A percentile compares a stretch with the other conserved stretches of the same genome.
Conservation (phyloP, 2,797 vertebrate species). For the Taenioides sp. region DNA sequence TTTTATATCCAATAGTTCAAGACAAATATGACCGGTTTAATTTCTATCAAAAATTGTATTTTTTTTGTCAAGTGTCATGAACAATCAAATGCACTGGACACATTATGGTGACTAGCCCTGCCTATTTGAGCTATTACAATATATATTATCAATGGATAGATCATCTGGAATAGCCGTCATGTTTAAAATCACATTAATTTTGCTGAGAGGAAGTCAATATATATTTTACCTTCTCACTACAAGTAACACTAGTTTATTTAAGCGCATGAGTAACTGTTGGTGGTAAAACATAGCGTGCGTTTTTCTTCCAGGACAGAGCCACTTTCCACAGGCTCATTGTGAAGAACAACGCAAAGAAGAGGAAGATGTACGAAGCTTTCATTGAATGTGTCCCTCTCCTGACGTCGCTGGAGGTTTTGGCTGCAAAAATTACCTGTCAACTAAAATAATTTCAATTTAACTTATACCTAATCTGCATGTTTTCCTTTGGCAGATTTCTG, state of each 20-base stretch:
- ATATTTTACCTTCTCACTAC: too few species aligned
- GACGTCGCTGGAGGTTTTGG: slow-evolving; percentile 88
- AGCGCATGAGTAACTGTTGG: neutral
- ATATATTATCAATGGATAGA: too few species aligned
- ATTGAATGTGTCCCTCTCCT: slow-evolving; percentile 91
- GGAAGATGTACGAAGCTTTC: slow-evolving; percentile 89
- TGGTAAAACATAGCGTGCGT: neutral
- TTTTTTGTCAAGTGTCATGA: too few species aligned
- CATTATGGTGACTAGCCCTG: too few species aligned
- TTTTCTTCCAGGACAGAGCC: slow-evolving; percentile 83
- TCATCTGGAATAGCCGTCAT: neutral
- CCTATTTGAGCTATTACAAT: too few species aligned
- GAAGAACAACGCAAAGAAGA: slow-evolving; percentile 95
- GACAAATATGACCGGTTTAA: too few species aligned
- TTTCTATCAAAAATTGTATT: too few species aligned
- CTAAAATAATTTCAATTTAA: neutral
- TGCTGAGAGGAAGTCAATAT: neutral
- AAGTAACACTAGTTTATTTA: neutral
- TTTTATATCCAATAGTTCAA: too few species aligned
- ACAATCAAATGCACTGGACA: too few species aligned
- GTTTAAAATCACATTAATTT: neutral
- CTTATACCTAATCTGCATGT: neutral
- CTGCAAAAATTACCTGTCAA: neutral
- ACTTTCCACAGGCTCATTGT: slow-evolving; percentile 94
- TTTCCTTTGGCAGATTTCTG: slow-evolving; percentile 76